phyloP scores from a whole-genome alignment of 2,888 invertebrate genomes.

The Plusia festucae region DNA sequence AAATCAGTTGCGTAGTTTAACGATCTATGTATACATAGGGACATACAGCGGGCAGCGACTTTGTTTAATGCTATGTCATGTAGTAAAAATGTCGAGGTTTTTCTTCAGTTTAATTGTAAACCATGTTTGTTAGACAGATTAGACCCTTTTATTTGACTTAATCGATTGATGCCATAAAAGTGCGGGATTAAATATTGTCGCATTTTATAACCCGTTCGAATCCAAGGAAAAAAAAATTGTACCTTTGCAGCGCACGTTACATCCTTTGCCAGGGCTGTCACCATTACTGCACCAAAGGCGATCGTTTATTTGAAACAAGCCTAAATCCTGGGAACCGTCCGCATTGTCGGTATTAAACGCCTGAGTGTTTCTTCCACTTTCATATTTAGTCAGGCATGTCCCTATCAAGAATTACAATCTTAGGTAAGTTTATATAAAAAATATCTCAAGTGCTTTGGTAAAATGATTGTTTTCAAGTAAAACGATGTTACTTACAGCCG shows the following conservation, averaged over 20 bases:
- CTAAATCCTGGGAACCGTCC: slow-evolving; percentile 83
- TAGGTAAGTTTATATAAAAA: neutral
- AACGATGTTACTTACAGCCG: slow-evolving; percentile 67
- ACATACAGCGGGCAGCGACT: too few species aligned
- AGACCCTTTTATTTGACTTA: too few species aligned
- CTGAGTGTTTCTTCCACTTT: slow-evolving; percentile 84
- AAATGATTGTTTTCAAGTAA: neutral
- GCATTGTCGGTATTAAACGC: slow-evolving; percentile 80
- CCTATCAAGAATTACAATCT: slow-evolving; percentile 64
- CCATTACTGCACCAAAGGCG: slow-evolving; percentile 76
- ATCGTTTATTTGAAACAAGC: slow-evolving; percentile 82
- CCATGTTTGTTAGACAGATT: too few species aligned
- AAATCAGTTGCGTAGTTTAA: too few species aligned
- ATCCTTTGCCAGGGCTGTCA: slow-evolving; percentile 71
- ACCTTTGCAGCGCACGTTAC: slow-evolving; percentile 77
- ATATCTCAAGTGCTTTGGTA: too few species aligned
- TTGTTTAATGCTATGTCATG: too few species aligned
- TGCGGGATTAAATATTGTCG: too few species aligned
- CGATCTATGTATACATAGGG: too few species aligned
- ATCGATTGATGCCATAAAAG: too few species aligned
- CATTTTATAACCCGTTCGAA: neutral
- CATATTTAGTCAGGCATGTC: slow-evolving; percentile 86
- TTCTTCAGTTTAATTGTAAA: too few species aligned
- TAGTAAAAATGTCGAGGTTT: too few species aligned
- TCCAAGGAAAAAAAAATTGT: slow-evolving; percentile 16